Base-by-base conservation (phyloP, 2,888 invertebrate genomes). In the Ametastegia equiseti region DNA sequence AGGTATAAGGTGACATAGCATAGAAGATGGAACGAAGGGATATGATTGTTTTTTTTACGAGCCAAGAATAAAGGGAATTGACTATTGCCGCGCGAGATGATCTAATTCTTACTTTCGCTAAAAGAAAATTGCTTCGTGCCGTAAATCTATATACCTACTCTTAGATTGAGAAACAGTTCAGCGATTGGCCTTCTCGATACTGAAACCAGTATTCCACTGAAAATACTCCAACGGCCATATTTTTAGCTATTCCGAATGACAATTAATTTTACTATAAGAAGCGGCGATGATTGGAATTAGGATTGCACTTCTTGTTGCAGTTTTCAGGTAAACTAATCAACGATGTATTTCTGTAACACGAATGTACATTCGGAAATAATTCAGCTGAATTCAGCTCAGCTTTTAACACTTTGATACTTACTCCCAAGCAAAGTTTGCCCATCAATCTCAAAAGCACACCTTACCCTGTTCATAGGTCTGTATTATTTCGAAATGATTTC, bases 81-180 rank as follows among this genome's bases (percentile, higher is more conserved):
- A 71, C 71, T 47, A 71, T 71, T 47, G 47, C 42, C 71, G 23
- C 71, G 23, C 45, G 71, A 71, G 71, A 71, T 71, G 42, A 71
- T 71, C 71, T 71, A 47, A 71, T 71, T 71, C 71, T 15, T 71
- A 71, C 71, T 71, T 30, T 45, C 71, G 9, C 23, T 45, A 30
- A 45, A 71, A 45, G 71, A 27, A 71, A 71, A 71, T 71, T 71
- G 71, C 71, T 71, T 71, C 47, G 45, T 42, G 45, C 13, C 42
- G 47, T 71, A 47, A 71, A 45, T 45, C 71, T 71, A 45, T 27
- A 71, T 71, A 47, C 19, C 30, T 71, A 47, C 19, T 23, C 60
- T 27, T 60, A 60, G 23, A 60, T 60, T 27, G 39, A 39, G 67
- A 67, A 42, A 13, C 19, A 36, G 15, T 27, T 30, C n/a, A n/a